Percentiles rank a stretch among this genome's conserved stretches.
phyloP scores from a whole-genome alignment of 2,888 invertebrate genomes.

The Drosophila putrida region DNA sequence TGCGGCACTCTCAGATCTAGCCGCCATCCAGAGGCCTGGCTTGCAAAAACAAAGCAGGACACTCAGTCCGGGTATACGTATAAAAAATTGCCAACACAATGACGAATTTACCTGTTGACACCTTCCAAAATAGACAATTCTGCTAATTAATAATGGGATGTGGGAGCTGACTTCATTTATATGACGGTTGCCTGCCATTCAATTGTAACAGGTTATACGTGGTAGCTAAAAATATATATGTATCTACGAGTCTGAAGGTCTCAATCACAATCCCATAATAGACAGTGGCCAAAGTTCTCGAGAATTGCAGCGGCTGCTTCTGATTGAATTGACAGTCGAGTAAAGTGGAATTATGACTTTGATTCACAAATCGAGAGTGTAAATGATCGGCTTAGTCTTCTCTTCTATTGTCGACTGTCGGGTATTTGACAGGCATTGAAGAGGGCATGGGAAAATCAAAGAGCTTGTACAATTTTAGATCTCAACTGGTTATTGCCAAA shows the following conservation, averaged over 20 bases:
- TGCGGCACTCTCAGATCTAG: slow-evolving; percentile 60
- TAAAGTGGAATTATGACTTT: slow-evolving; percentile 66
- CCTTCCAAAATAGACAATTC: slow-evolving; percentile 76
- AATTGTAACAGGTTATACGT: slow-evolving; percentile 70
- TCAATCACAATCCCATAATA: slow-evolving; percentile 49
- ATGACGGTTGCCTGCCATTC: slow-evolving; percentile 45
- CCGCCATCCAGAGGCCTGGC: slow-evolving; percentile 47
- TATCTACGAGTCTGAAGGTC: slow-evolving; percentile 25
- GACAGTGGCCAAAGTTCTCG: slow-evolving; percentile 46
- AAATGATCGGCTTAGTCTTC: slow-evolving; percentile 42
- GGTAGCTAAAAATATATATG: not conserved
- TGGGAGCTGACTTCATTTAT: slow-evolving; percentile 24
- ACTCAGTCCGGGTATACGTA: slow-evolving; percentile 22
- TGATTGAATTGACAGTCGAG: slow-evolving; percentile 36
- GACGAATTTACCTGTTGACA: slow-evolving; percentile 82
- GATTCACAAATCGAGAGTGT: slow-evolving; percentile 58
- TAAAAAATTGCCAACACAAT: slow-evolving; percentile 63
- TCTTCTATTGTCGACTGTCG: slow-evolving; percentile 24
- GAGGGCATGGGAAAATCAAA: slow-evolving; percentile 38
- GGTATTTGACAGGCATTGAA: slow-evolving; percentile 7
- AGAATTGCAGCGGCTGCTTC: slow-evolving; percentile 45
- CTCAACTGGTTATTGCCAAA: not conserved
- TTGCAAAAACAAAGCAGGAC: slow-evolving; percentile 61
- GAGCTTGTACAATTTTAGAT: slow-evolving; percentile 6
- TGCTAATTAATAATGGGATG: slow-evolving; percentile 72